Evolutionary conservation across 1,140 invertebrate species (phyloP).

Genomic region (Zaprionus ornatus): DNA sequence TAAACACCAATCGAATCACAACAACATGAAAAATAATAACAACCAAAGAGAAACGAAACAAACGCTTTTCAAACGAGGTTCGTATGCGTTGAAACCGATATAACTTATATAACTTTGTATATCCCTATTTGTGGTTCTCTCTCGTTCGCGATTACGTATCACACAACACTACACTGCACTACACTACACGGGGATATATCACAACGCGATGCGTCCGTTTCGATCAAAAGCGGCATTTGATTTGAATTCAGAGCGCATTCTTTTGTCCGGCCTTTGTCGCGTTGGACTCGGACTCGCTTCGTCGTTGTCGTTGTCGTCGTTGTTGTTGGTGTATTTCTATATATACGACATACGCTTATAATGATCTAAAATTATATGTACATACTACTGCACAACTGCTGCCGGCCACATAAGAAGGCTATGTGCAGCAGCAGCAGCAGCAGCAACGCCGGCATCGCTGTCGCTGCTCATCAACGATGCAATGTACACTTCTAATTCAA

Average conservation of each 20-base stretch:
- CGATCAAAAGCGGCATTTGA: constrained; percentile 76
- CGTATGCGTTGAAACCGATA: not conserved
- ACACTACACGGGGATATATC: constrained; percentile 8
- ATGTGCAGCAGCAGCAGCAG: constrained; percentile 15
- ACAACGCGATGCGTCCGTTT: constrained; percentile 57
- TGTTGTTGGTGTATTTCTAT: constrained; percentile 66
- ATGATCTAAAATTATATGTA: constrained; percentile 78
- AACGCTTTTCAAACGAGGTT: constrained; percentile 42
- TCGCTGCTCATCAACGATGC: constrained; percentile 56
- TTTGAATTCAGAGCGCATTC: constrained; percentile 74
- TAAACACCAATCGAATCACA: constrained; percentile 12
- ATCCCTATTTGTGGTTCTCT: not conserved
- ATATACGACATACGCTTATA: constrained; percentile 55
- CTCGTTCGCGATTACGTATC: constrained; percentile 10
- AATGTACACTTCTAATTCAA: constrained; percentile 79
- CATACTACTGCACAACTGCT: constrained; percentile 13
- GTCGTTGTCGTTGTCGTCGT: constrained; percentile 23
- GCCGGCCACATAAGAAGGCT: constrained; percentile 33
- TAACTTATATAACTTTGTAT: constrained; percentile 59
- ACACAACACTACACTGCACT: constrained; percentile 17
- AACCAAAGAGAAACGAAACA: constrained; percentile 19
- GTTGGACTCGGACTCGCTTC: constrained; percentile 40
- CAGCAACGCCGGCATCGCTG: constrained; percentile 45
- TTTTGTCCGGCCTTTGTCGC: constrained; percentile 73
- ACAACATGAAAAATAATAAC: not conserved